Base-by-base conservation (phyloP, 2,888 invertebrate species). In the Pomacea canaliculata region DNA sequence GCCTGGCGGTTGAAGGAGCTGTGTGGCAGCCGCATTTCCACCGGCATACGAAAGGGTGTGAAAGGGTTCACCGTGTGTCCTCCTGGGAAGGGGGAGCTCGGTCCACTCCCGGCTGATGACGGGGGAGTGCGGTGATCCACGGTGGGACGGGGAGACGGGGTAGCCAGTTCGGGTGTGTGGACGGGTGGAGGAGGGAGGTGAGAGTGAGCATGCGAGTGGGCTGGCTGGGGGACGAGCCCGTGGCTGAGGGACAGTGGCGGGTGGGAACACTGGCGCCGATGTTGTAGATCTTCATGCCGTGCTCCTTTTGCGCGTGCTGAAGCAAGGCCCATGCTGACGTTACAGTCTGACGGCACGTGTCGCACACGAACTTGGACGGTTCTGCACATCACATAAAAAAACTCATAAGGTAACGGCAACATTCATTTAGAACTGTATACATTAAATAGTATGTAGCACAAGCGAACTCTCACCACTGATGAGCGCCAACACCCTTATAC, bases 251-350 rank as follows among this genome's bases (percentile, higher is more conserved):
- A 76, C 76, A 81, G 37, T 78, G 78, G 70, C 46, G 78, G 73
- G 76, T 70, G 76, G 79, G 70, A 23, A 68, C 18, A 59, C 78
- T 80, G 76, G 79, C 68, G 70, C 77, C 66, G 62, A 72, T 37
- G 76, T 83, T 83, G 92, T 97, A 98, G 88, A 98, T 96, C 91
- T 96, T 96, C 80, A 98, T 95, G 37, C 97, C 97, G 89, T 98
- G 98, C 78, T 95, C 94, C 88, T 95, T 95, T 91, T 98, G 98
- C 51, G 96, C 97, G 91, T 98, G 98, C 90, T 98, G 97, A 65
- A 98, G 94, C 79, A 98, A 93, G 77, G 95, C 93, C 98, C 98
- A 98, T 12, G 98, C 97, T n/a, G 97, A 97, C 85, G 94, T 94
- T 85, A 96, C 94, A 71, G 96, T 94, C 81, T 96, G 95, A 89